These are phyloP conservation scores for Lophius americanus DNA, from an alignment of 2,797 vertebrate species.

Conservation along the genomic window DNA sequence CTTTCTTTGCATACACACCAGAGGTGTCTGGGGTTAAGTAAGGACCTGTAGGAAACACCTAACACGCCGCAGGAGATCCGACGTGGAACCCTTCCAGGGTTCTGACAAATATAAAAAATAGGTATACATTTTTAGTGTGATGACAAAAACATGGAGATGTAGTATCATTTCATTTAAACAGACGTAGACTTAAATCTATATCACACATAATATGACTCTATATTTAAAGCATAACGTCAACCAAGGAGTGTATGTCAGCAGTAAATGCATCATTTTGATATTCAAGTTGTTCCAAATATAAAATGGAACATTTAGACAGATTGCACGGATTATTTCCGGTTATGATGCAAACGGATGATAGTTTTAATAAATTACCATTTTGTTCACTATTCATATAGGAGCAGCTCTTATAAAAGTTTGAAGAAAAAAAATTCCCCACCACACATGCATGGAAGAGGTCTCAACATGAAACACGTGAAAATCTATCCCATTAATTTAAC, in stretches of 20 bases:
- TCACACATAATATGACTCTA: not conserved
- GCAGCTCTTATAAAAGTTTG: slow-evolving; percentile 32
- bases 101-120: slow-evolving; percentile 30
- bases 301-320: slow-evolving; percentile 10
- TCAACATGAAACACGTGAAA: slow-evolving; percentile 51
- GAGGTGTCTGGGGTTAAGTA: slow-evolving; percentile 77
- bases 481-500: slow-evolving; percentile 57
- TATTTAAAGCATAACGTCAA: not conserved
- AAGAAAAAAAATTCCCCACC: slow-evolving; percentile 28
- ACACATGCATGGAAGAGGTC: slow-evolving; percentile 26
- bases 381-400: slow-evolving; percentile 22
- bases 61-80: slow-evolving; percentile 58
- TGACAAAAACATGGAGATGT: no score
- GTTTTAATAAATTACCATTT: slow-evolving; percentile 10
- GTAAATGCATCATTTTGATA: not conserved
- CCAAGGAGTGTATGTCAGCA: slow-evolving; percentile 2
- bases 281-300: not conserved
- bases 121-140: slow-evolving; percentile 29
- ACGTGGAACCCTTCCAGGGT: slow-evolving; percentile 38
- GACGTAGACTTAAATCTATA: no score
- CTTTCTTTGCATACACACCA: slow-evolving; percentile 73
- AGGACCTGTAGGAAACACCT: slow-evolving; percentile 70
- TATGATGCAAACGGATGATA: not conserved
- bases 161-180: no score
- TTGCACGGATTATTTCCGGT: not conserved